These are phyloP conservation scores for Gastracanthus pulcherrimus DNA, from an alignment of 2,888 invertebrate genomes.

Conservation along the genomic window DNA sequence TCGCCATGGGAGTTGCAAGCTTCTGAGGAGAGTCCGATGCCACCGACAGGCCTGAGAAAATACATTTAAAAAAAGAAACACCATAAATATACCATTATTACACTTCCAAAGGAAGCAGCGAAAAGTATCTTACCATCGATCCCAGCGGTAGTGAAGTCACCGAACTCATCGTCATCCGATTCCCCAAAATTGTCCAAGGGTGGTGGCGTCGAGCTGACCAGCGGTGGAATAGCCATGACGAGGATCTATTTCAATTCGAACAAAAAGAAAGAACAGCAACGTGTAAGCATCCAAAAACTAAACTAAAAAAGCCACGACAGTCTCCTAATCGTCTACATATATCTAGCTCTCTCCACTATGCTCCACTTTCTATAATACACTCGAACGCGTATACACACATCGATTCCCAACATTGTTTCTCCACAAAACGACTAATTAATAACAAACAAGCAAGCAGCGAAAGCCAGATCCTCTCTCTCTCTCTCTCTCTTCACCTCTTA, in stretches of 20 bases:
- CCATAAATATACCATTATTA: background rate
- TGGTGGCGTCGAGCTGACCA: slow-evolving; percentile 84
- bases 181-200: slow-evolving; percentile 81
- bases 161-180: slow-evolving; percentile 81
- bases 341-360: background rate
- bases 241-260: background rate
- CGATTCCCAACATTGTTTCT: background rate
- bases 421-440: background rate
- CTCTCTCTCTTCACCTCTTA: too few species aligned
- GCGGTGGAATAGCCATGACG: slow-evolving; percentile 82
- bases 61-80: background rate
- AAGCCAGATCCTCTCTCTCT: too few species aligned
- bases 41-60: slow-evolving; percentile 69
- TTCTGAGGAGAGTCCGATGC: slow-evolving; percentile 74
- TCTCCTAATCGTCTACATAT: background rate
- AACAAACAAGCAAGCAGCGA: background rate
- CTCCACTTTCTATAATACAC: background rate
- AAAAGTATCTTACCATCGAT: slow-evolving; percentile 69
- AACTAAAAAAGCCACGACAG: background rate
- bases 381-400: too few species aligned
- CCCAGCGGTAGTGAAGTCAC: slow-evolving; percentile 74
- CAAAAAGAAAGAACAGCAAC: background rate
- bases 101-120: background rate
- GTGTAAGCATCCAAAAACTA: background rate
- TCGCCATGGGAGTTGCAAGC: slow-evolving; percentile 67